Base-by-base conservation (phyloP, 1,140 invertebrate species). In the Leptopilina clavipes region DNA sequence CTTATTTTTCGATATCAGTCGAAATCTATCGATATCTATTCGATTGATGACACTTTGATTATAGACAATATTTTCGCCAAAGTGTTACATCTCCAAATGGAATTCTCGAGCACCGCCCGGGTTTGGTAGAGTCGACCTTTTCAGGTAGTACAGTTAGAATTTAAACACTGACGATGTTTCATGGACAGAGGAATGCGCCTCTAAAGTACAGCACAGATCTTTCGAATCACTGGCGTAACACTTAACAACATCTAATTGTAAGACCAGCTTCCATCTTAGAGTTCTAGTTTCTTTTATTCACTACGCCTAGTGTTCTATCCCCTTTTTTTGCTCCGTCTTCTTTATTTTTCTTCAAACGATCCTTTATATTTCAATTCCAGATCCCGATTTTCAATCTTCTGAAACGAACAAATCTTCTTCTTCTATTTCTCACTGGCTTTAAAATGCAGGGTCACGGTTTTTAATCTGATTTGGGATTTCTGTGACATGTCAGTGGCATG, bases 101-200 rank as follows among this genome's bases (percentile, higher is more conserved):
- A 65, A n/a, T 65, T 31, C n/a, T 22, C 37, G 3, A 65, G 25
- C 22, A 65, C 22, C 59, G 22, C 59, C 56, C 56, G 12, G 19
- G 56, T 65, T 31, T 31, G n/a, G 19, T 25, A 25, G 22, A 65
- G 12, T 37, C 25, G 25, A 65, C 59, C 59, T 65, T 65, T 65
- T 65, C 59, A 65, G 59, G 59, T 65, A 65, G 59, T 65, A 65
- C 59, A 65, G 59, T 65, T 65, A 65, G 59, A 31, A 65, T 65
- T 31, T 22, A n/a, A 40, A 65, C 59, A 31, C 59, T 65, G 19
- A 11, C 17, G 70, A 18, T 25, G 48, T 11, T 59, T 18, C 45
- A 17, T 12, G 40, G 37, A 31, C 0, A 10, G 59, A 65, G 59
- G 59, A 65, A 65, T 65, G 59, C 25, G 59, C 59, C 59, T 65